Conservation (phyloP, 2,113 vertebrate species). For the Tychaedon coryphoeus region DNA sequence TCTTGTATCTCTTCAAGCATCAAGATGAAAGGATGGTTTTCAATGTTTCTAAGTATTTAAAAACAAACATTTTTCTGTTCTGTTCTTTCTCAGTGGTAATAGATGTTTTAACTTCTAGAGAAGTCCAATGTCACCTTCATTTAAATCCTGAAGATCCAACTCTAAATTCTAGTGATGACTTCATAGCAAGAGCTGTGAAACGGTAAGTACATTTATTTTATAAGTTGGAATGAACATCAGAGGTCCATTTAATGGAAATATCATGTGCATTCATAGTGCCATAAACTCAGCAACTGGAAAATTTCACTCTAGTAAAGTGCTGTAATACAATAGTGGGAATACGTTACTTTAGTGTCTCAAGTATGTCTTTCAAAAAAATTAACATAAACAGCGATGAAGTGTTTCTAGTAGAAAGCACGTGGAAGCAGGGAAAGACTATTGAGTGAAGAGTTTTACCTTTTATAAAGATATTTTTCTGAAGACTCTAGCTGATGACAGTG, state of each 20-base stretch:
- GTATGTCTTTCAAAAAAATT: neutral
- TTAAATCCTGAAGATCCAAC: conserved; percentile 33
- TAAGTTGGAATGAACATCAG: neutral
- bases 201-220: conserved; percentile 50
- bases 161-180: conserved; percentile 60
- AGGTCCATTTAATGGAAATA: neutral
- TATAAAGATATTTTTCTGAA: neutral
- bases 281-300: neutral
- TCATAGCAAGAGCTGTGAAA: conserved; percentile 70
- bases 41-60: neutral
- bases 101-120: conserved; percentile 63
- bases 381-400: neutral
- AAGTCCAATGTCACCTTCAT: conserved; percentile 73
- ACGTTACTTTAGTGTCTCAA: neutral
- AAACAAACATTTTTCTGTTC: neutral
- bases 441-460: neutral
- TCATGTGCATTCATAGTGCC: neutral
- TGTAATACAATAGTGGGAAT: neutral
- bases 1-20: neutral
- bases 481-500: neutral
- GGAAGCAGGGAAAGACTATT: neutral
- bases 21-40: neutral
- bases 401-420: neutral
- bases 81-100: conserved; percentile 73
- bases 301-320: neutral